A percentile compares a stretch with the other conserved stretches of the same genome.
Conservation (phyloP, 2,888 invertebrate genomes). For the Ennomos fuscantarius region DNA sequence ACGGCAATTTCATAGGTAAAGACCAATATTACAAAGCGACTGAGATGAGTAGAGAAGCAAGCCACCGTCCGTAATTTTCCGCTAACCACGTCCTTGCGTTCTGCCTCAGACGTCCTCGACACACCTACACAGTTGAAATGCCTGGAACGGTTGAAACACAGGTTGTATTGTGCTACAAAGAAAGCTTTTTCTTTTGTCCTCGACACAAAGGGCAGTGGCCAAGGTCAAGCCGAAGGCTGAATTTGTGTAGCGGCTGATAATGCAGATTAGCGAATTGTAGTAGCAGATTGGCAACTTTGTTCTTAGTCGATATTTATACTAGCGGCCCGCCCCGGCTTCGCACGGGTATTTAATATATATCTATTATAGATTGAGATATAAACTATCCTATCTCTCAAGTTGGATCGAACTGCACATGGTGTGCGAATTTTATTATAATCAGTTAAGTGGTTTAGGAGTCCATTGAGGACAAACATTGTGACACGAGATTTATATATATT, state of each 20-base stretch:
- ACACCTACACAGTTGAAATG: conserved; percentile 26
- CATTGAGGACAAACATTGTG: too few relatives aligned
- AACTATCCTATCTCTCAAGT: too few relatives aligned
- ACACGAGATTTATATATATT: too few relatives aligned
- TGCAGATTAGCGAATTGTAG: conserved; percentile 60
- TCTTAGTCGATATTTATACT: not conserved
- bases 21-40: conserved; percentile 20
- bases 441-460: too few relatives aligned
- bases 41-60: conserved; percentile 2
- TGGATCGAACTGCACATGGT: too few relatives aligned
- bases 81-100: conserved; percentile 26
- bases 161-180: conserved; percentile 56
- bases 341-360: too few relatives aligned
- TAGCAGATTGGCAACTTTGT: not conserved
- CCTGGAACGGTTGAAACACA: conserved; percentile 29
- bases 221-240: conserved; percentile 63
- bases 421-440: too few relatives aligned
- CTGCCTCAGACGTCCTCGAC: conserved; percentile 38
- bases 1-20: too few relatives aligned
- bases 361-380: too few relatives aligned
- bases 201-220: conserved; percentile 65
- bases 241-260: conserved; percentile 64
- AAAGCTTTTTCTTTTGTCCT: conserved; percentile 68
- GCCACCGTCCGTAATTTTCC: conserved; percentile 24
- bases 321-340: too few relatives aligned